Conservation (phyloP, 2,888 invertebrate genomes). For the Andrena fulva region DNA sequence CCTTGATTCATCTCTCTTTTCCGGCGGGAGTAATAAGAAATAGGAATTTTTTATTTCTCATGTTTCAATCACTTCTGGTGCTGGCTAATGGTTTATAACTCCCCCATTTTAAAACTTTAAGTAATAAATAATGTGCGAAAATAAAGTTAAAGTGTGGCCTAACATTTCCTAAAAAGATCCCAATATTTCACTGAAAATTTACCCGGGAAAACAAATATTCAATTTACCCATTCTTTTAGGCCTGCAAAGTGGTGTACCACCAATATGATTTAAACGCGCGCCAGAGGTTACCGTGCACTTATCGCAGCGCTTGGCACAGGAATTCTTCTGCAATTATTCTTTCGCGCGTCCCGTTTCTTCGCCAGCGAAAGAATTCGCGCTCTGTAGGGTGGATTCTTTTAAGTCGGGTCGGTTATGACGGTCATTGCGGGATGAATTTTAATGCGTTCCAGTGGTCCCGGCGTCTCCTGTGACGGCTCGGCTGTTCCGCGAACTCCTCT, state of each 20-base stretch:
- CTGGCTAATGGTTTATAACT: too few species aligned
- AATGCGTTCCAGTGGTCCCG: slow-evolving; percentile 50
- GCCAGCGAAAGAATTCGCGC: slow-evolving; percentile 19
- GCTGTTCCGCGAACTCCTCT: slow-evolving; percentile 43
- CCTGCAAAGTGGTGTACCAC: not conserved
- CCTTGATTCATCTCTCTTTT: not conserved
- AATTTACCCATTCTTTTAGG: too few species aligned
- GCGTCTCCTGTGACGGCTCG: slow-evolving; percentile 47
- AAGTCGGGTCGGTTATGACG: slow-evolving; percentile 37
- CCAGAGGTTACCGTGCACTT: not conserved
- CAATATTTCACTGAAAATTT: too few species aligned
- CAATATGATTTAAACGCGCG: not conserved
- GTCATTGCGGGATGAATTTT: slow-evolving; percentile 63
- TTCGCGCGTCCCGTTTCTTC: slow-evolving; percentile 24
- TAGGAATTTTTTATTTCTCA: too few species aligned
- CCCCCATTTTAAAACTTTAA: too few species aligned
- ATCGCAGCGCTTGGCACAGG: not conserved
- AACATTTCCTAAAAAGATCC: too few species aligned
- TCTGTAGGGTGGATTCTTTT: slow-evolving; percentile 29
- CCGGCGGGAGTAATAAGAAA: too few species aligned
- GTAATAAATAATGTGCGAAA: too few species aligned
- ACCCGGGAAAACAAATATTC: too few species aligned
- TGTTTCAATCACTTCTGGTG: too few species aligned
- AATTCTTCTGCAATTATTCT: slow-evolving; percentile 29
- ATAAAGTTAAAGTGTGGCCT: too few species aligned